Evolutionary conservation across 1,140 invertebrate species (phyloP).

Genomic region (Zaprionus nigranus): DNA sequence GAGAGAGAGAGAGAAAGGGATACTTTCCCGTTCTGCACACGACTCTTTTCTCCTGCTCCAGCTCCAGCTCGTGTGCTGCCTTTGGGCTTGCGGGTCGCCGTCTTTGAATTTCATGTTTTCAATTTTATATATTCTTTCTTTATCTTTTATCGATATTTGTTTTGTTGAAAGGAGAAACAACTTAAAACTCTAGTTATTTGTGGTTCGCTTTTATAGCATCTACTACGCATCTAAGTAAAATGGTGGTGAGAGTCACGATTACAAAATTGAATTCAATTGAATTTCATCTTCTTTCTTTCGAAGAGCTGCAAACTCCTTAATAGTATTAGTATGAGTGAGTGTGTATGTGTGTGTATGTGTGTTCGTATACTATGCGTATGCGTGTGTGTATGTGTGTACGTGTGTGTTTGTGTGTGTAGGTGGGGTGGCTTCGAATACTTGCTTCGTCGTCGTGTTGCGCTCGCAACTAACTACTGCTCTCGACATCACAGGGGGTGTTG

Average conservation of each 20-base stretch:
- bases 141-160: conserved; percentile 33
- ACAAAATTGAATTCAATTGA: conserved; percentile 53
- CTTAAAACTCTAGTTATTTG: conserved; percentile 77
- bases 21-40: neutral
- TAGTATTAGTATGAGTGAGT: conserved; percentile 64
- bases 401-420: conserved; percentile 62
- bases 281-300: neutral
- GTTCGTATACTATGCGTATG: conserved; percentile 61
- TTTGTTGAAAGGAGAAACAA: conserved; percentile 77
- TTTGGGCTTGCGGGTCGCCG: conserved; percentile 53
- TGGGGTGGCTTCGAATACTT: conserved; percentile 83
- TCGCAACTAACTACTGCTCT: conserved; percentile 77
- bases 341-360: conserved; percentile 50
- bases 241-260: conserved; percentile 82
- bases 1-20: too few species aligned
- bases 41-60: neutral
- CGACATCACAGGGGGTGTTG: conserved; percentile 62
- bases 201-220: conserved; percentile 56
- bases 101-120: conserved; percentile 81
- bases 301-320: conserved; percentile 29
- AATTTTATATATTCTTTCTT: conserved; percentile 45
- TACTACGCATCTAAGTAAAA: conserved; percentile 82
- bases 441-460: conserved; percentile 76
- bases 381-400: conserved; percentile 45
- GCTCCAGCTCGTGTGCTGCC: conserved; percentile 1